Evolutionary conservation across 2,113 vertebrate genomes (phyloP).

Genomic region (Panurus biarmicus): DNA sequence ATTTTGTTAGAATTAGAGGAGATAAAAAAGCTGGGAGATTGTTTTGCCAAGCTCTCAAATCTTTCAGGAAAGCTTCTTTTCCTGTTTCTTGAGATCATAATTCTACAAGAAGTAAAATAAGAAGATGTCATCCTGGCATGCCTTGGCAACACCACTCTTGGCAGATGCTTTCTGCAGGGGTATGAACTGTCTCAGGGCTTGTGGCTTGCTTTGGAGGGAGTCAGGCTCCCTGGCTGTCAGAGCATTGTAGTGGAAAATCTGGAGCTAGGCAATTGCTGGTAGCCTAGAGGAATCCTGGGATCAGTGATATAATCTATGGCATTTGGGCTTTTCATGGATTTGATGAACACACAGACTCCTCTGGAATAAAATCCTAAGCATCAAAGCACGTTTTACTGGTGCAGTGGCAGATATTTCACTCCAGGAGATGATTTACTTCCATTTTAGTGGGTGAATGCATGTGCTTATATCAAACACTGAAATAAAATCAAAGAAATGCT

Average conservation of each 20-base stretch:
- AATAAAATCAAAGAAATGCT: constrained; percentile 35
- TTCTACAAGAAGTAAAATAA: background rate
- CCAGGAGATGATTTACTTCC: background rate
- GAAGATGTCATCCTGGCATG: background rate
- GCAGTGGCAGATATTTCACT: background rate
- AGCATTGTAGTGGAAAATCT: background rate
- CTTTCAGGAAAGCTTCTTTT: background rate
- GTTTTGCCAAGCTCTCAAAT: background rate
- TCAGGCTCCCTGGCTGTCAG: background rate
- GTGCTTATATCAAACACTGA: constrained; percentile 11
- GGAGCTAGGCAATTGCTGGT: background rate
- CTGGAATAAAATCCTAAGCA: background rate
- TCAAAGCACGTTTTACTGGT: background rate
- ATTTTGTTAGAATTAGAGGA: background rate
- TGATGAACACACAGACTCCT: background rate
- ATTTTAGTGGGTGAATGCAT: background rate
- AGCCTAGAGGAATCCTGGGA: background rate
- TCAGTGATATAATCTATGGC: background rate
- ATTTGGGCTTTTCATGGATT: background rate
- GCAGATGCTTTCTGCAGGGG: background rate
- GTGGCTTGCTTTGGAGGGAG: background rate
- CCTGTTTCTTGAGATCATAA: background rate
- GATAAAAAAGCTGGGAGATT: background rate
- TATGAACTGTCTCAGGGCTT: background rate
- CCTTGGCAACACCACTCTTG: background rate